phyloP scores from a whole-genome alignment of 1,140 invertebrate genomes.

The Stegodyphus dumicola region DNA sequence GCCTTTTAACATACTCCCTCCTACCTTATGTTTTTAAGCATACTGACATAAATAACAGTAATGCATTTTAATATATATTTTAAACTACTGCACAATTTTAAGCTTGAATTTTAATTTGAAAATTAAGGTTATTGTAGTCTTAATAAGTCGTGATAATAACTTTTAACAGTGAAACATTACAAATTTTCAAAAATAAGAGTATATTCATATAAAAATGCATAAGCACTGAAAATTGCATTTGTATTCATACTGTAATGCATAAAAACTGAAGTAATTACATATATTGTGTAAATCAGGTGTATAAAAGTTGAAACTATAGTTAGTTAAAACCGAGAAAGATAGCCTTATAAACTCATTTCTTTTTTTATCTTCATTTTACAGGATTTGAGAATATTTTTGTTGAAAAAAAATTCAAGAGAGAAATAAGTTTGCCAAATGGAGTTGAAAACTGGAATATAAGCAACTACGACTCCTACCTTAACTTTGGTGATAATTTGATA shows the following conservation, averaged over 20 bases:
- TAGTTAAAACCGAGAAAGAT: background rate
- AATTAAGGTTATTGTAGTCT: too few relatives aligned
- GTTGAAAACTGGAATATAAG: constrained; percentile 39
- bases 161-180: background rate
- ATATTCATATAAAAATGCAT: background rate
- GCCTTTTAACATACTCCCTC: background rate
- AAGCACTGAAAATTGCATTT: too few relatives aligned
- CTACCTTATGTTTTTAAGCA: too few relatives aligned
- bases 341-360: background rate
- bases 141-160: too few relatives aligned
- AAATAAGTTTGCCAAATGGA: constrained; percentile 23
- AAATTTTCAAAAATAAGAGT: background rate
- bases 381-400: constrained; percentile 38
- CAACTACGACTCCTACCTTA: constrained; percentile 33
- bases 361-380: background rate
- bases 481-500: constrained; percentile 27
- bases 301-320: background rate
- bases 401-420: constrained; percentile 15
- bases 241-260: too few relatives aligned
- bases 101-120: too few relatives aligned
- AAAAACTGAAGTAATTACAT: background rate
- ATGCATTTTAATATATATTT: background rate
- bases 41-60: background rate
- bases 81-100: background rate
- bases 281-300: background rate